phyloP scores from a whole-genome alignment of 2,797 vertebrate genomes.

The Takifugu rubripes region DNA sequence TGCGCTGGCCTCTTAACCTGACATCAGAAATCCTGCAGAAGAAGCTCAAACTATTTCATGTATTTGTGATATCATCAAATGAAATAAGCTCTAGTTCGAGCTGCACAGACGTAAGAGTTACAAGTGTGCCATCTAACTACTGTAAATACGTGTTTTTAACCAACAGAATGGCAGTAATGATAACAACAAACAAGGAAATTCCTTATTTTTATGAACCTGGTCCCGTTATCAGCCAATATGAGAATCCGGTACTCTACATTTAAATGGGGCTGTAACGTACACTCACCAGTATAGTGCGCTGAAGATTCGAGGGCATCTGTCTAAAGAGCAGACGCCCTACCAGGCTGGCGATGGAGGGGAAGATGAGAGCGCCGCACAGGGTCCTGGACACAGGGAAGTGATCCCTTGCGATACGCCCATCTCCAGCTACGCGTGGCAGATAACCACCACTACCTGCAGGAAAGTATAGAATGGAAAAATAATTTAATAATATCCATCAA shows the following conservation, averaged over 20 bases:
- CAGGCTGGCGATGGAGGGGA: slow-evolving; percentile 76
- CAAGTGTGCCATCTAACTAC: too few relatives aligned
- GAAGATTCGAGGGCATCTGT: slow-evolving; percentile 69
- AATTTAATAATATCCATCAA: background rate
- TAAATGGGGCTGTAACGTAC: background rate
- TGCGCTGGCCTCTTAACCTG: background rate
- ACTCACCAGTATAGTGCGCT: slow-evolving; percentile 76
- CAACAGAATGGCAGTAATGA: too few relatives aligned
- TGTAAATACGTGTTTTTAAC: too few relatives aligned
- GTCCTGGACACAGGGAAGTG: slow-evolving; percentile 77
- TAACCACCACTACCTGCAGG: slow-evolving; percentile 50
- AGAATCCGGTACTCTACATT: background rate
- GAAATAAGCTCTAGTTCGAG: too few relatives aligned
- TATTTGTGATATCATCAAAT: background rate
- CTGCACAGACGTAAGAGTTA: too few relatives aligned
- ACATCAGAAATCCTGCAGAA: background rate
- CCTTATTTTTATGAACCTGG: too few relatives aligned
- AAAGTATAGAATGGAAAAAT: background rate
- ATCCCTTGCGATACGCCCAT: slow-evolving; percentile 58
- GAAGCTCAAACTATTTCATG: background rate
- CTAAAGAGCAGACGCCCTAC: slow-evolving; percentile 74
- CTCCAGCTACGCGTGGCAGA: slow-evolving; percentile 52
- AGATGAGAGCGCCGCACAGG: slow-evolving; percentile 78
- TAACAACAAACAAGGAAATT: too few relatives aligned
- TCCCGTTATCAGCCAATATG: too few relatives aligned